These are phyloP conservation scores for Iselma pallidipennis DNA, from an alignment of 2,888 invertebrate genomes.

Conservation along the genomic window DNA sequence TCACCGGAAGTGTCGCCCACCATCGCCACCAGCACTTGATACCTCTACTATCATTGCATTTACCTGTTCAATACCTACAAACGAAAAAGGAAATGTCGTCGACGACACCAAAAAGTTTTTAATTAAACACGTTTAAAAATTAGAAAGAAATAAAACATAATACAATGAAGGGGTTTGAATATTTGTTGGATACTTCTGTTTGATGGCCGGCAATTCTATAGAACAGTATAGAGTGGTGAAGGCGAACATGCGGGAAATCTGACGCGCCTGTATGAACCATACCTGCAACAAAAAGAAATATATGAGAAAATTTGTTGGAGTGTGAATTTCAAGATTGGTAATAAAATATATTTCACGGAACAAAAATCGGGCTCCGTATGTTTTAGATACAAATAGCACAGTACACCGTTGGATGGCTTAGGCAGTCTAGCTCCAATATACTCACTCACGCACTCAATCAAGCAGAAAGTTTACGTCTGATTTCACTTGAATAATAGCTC, in stretches of 20 bases:
- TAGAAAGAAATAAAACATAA: no score
- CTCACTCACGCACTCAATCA: conserved; percentile 50
- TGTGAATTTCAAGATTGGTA: conserved; percentile 37
- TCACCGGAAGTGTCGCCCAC: conserved; percentile 37
- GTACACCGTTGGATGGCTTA: conserved; percentile 17
- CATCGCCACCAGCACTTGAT: neutral
- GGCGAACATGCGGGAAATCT: neutral
- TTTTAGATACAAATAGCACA: conserved; percentile 29
- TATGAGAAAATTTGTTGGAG: conserved; percentile 38
- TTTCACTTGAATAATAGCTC: conserved; percentile 53
- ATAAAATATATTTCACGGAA: conserved; percentile 39
- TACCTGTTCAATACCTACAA: no score
- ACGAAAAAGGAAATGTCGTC: no score
- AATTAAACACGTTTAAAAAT: no score
- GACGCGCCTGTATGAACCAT: conserved; percentile 14
- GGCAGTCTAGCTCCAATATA: conserved; percentile 37
- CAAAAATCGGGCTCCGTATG: conserved; percentile 28
- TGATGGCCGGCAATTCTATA: neutral
- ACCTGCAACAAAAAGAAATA: conserved; percentile 35
- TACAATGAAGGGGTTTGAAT: no score
- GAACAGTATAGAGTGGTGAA: neutral
- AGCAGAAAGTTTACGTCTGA: conserved; percentile 53
- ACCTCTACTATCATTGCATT: neutral
- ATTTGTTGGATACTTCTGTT: no score
- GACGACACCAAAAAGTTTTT: no score